Base-by-base conservation (phyloP, 2,888 invertebrate species). In the Dynastes hyllus region DNA sequence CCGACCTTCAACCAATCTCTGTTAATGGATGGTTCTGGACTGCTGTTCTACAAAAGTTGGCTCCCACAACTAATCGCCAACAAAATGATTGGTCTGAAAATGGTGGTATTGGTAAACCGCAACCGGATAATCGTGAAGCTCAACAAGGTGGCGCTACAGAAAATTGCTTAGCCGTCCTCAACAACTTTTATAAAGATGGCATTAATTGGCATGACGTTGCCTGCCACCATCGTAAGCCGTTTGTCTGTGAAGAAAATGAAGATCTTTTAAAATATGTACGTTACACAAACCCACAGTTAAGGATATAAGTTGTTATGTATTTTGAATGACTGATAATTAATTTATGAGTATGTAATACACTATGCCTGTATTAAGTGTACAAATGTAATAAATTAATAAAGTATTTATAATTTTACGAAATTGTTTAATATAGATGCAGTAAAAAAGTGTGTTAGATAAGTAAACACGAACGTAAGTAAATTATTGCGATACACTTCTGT, bases 11-110 rank as follows among this genome's bases (percentile, higher is more conserved):
- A 84, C 97, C 97, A 51, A 91, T 94, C 81, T 92, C 92, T 77
- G 89, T 96, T 82, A 96, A 96, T 87, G 97, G 97, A 55, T 97
- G 97, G 97, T 97, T 97, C 92, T 97, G 96, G 96, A 96, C 96
- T 29, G 96, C 95, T 53, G 95, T 94, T 85, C 92, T 95, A 76
- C 95, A 95, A 89, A 96, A 96, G 88, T 89, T 97, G 84, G 95
- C 96, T 0, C 95, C 96, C 69, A 94, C 95, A 77, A 95, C 92
- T 78, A 94, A 95, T 90, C 92, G 96, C 75, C 92, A 92, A 76
- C 95, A 96, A 87, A 96, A 95, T 88, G 96, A 96, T 89, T 96
- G 96, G 96, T 96, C 96, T 53, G 94, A 94, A 87, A 94, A 91
- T 82, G 97, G 97, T 85, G 96, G 96, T 83, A 95, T 96, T 86